phyloP scores from a whole-genome alignment of 2,888 invertebrate species.

The Leptinotarsa rubiginosa region DNA sequence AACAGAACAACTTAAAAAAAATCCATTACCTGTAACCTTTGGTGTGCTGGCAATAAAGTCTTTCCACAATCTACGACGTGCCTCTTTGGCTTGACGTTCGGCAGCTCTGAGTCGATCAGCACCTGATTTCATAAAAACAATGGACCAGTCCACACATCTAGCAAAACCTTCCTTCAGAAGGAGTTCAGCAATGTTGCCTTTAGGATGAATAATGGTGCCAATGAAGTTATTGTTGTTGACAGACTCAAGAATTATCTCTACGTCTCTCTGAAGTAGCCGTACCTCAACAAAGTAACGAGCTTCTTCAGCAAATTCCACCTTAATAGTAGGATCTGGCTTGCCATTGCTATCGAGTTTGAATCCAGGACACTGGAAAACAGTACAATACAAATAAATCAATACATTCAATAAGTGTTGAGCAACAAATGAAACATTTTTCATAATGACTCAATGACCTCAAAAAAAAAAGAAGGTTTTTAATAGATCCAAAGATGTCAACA shows the following conservation, averaged over 20 bases:
- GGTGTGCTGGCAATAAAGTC: slow-evolving; percentile 85
- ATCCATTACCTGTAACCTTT: slow-evolving; percentile 71
- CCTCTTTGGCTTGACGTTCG: slow-evolving; percentile 76
- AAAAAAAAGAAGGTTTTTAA: too few relatives aligned
- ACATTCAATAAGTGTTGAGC: neutral
- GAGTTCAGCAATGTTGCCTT: slow-evolving; percentile 87
- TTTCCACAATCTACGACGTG: slow-evolving; percentile 89
- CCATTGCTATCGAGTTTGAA: slow-evolving; percentile 82
- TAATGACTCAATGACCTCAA: too few relatives aligned
- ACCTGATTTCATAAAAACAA: slow-evolving; percentile 81
- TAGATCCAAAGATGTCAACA: too few relatives aligned
- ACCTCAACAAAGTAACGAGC: slow-evolving; percentile 95
- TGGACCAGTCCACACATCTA: slow-evolving; percentile 93
- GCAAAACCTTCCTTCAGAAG: slow-evolving; percentile 76
- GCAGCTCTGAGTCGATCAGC: slow-evolving; percentile 70
- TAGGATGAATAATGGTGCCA: slow-evolving; percentile 93
- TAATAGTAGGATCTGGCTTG: slow-evolving; percentile 75
- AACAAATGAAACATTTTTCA: too few relatives aligned
- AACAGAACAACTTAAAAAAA: neutral
- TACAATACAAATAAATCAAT: neutral
- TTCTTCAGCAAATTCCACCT: slow-evolving; percentile 85
- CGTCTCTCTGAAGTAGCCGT: slow-evolving; percentile 89
- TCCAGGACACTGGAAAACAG: slow-evolving; percentile 74
- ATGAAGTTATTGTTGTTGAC: slow-evolving; percentile 94
- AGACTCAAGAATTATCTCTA: slow-evolving; percentile 90